Evolutionary conservation across 2,797 vertebrate species (phyloP).

Genomic region (Labroides dimidiatus): DNA sequence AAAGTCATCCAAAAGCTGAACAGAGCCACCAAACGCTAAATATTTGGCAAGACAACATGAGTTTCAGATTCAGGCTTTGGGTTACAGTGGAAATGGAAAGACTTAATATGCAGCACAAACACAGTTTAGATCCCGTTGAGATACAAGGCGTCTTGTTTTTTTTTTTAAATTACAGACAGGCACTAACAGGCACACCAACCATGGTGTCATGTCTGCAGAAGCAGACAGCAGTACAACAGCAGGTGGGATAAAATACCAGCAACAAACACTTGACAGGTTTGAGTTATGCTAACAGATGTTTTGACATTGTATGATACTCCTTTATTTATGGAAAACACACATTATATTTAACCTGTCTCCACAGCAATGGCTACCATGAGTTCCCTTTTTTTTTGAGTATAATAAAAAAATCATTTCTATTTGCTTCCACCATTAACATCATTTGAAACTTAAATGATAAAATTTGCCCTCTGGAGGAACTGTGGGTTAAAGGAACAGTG

Average conservation of each 20-base stretch:
- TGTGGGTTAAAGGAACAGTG: too few relatives aligned
- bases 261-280: conserved; percentile 12
- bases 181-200: conserved; percentile 11
- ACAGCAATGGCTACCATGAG: too few relatives aligned
- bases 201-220: conserved; percentile 34
- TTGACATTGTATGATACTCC: conserved; percentile 10
- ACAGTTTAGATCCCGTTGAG: background rate
- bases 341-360: conserved; percentile 42
- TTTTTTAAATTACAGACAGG: background rate
- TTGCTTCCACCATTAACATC: too few relatives aligned
- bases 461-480: too few relatives aligned
- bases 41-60: conserved; percentile 45
- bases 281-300: conserved; percentile 28
- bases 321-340: conserved; percentile 11
- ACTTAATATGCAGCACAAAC: background rate
- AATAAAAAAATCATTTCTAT: too few relatives aligned
- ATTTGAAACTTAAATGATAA: too few relatives aligned
- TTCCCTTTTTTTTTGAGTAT: too few relatives aligned
- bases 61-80: conserved; percentile 9
- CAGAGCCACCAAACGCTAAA: conserved; percentile 36
- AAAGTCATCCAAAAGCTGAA: conserved; percentile 50
- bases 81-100: background rate
- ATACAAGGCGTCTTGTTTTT: background rate
- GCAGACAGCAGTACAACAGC: conserved; percentile 33
- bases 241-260: conserved; percentile 20